phyloP scores from a whole-genome alignment of 2,888 invertebrate species.

The Arctia plantaginis region DNA sequence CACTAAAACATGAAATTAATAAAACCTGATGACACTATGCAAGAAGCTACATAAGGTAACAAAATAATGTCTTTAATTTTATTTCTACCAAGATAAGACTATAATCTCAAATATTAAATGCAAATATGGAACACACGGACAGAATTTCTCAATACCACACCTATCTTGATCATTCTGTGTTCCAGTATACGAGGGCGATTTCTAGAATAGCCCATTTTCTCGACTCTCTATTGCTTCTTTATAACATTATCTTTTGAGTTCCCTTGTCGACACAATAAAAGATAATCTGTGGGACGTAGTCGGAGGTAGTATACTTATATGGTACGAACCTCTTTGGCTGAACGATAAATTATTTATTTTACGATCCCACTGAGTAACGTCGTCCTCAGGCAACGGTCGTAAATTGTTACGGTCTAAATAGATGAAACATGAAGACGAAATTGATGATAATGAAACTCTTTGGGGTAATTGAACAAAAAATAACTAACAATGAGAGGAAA shows the following conservation, averaged over 20 bases:
- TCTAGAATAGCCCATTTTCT: constrained; percentile 32
- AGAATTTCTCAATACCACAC: constrained; percentile 1
- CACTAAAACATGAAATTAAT: not conserved
- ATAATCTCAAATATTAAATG: no score
- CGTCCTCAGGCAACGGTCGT: constrained; percentile 65
- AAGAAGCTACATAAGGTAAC: not conserved
- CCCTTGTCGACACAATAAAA: constrained; percentile 63
- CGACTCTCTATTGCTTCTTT: constrained; percentile 30
- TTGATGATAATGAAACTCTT: constrained; percentile 59
- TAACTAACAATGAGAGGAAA: constrained; percentile 15
- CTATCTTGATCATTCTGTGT: constrained; percentile 36
- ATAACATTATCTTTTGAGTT: constrained; percentile 41
- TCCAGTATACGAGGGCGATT: constrained; percentile 22
- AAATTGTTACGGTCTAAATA: constrained; percentile 71
- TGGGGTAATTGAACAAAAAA: constrained; percentile 37
- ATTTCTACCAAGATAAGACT: not conserved
- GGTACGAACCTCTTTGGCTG: constrained; percentile 51
- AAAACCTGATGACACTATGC: not conserved
- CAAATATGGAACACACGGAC: not conserved
- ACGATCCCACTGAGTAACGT: constrained; percentile 77
- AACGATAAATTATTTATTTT: constrained; percentile 79
- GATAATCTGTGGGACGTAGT: constrained; percentile 63
- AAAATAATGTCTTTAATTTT: not conserved
- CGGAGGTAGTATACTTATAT: constrained; percentile 69
- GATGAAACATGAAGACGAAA: constrained; percentile 53